Base-by-base conservation (phyloP, 2,113 vertebrate genomes). In the Gopherus flavomarginatus region DNA sequence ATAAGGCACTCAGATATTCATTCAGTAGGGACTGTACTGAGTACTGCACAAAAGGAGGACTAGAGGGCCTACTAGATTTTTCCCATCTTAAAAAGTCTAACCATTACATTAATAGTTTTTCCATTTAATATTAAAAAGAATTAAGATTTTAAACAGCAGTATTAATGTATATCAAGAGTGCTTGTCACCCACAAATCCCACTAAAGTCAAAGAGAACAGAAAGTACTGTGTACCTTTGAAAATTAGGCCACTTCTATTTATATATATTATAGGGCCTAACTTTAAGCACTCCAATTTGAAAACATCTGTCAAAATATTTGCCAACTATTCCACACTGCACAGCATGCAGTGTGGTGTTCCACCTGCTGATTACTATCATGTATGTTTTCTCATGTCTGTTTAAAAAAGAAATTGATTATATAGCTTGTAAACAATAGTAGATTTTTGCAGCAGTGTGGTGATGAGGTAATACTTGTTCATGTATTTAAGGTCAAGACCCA, bases 401-500 rank as follows among this genome's bases (percentile, higher is more conserved):
- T 29, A 35, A 35, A 54, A 87, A 89, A 88, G 14, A 81, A 83
- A 88, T 91, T 31, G 16, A 31, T 17, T 13, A 26, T 0, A 11
- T n/a, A n/a, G n/a, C 85, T 93, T 92, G 38, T 65, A 90, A 80
- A 53, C 19, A 90, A 8, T 22, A 90, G 53, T 75, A 54, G 47
- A 47, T 94, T 81, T 65, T 94, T n/a, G 6, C 84, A 88, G 86
- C 42, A 72, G 78, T 54, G 52, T 0, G 57, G n/a, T 47, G 89
- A 52, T 86, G 85, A 95, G 62, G 89, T 69, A 92, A 90, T 96
- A 42, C 44, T 69, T 89, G 26, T 49, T 90, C 3, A 0, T 49
- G 17, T 79, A 49, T 85, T 95, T 89, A 75, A 78, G 56, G 86
- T 72, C 89, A 96, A 90, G 81, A 85, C 95, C 56, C 72, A 83